Base-by-base conservation (phyloP, 2,797 vertebrate species). In the Loris lydekkerianus region DNA sequence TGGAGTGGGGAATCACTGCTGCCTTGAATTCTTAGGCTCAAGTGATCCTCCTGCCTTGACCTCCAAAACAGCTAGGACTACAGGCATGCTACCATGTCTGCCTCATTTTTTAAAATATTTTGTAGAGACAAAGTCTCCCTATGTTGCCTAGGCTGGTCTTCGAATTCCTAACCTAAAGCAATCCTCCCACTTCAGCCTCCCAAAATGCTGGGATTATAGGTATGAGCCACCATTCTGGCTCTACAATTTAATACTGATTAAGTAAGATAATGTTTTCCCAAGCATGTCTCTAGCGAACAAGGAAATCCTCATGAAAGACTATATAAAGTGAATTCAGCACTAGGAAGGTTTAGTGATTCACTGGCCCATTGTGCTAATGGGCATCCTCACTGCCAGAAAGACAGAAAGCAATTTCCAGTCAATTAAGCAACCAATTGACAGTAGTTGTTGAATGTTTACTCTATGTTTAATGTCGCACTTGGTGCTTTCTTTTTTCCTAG, bases 351-450 rank as follows among this genome's bases (percentile, higher is more conserved):
- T 70, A 85, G 82, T 3, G 65, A 86, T 69, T 93, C 76, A 40
- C 34, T 63, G 37, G 78, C 25, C 11, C 34, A 43, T 80, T 81
- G 56, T 91, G 29, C 49, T 84, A 89, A 86, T 21, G 56, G 72
- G 49, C 15, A 73, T 13, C 31, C 75, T 84, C 72, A 58, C 76
- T 91, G 56, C 73, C 67, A 77, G 92, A 82, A 83, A 92, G 43
- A 91, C 75, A 46, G 77, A 83, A 80, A 94, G 72, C 46, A 77
- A 60, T 91, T 96, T 93, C 80, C 80, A 10, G 31, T 15, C 85
- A 93, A 82, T 95, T 94, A 96, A 91, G 86, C 78, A 94, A 65
- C n/a, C 76, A 85, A 73, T 31, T 81, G 56, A 56, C 67, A 93
- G 27, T 31, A 69, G 77, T 82, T 58, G 70, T 46, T 76, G 78